These are phyloP conservation scores for Grus americana DNA, from an alignment of 2,113 vertebrate species.

Conservation along the genomic window DNA sequence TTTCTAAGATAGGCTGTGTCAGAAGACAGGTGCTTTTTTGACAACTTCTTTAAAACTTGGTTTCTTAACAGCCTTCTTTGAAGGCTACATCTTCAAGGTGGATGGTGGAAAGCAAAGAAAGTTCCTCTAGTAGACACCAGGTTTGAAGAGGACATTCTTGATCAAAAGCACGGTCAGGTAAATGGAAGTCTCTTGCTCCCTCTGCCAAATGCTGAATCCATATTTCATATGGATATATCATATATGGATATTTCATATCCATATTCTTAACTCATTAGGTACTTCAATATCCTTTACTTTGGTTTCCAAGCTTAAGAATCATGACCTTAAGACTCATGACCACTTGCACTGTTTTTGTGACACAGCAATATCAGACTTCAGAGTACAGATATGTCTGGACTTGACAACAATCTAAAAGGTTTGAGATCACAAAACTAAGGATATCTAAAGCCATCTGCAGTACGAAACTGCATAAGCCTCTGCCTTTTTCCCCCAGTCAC, in stretches of 20 bases:
- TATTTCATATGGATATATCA: not conserved
- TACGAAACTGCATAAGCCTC: not conserved
- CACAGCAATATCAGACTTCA: not conserved
- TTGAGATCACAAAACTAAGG: not conserved
- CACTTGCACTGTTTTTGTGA: not conserved
- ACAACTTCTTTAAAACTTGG: rapidly evolving
- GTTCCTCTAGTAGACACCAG: not conserved
- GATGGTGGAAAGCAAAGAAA: not conserved
- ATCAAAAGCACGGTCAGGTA: not conserved
- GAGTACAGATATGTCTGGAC: not conserved
- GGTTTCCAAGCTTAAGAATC: not conserved
- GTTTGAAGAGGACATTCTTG: not conserved
- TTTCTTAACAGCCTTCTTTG: not conserved
- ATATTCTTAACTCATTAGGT: not conserved
- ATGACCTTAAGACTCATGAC: not conserved
- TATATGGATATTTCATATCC: no score
- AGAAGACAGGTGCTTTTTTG: not conserved
- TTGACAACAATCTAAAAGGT: not conserved
- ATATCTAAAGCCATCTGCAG: not conserved
- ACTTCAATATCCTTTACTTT: not conserved
- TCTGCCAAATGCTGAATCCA: not conserved
- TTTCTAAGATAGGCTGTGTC: not conserved
- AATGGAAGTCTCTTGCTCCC: not conserved
- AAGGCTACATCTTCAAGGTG: not conserved
- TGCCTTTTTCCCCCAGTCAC: not conserved